Base-by-base conservation (phyloP, 2,797 vertebrate species). In the Neosilurus mollespiculum region DNA sequence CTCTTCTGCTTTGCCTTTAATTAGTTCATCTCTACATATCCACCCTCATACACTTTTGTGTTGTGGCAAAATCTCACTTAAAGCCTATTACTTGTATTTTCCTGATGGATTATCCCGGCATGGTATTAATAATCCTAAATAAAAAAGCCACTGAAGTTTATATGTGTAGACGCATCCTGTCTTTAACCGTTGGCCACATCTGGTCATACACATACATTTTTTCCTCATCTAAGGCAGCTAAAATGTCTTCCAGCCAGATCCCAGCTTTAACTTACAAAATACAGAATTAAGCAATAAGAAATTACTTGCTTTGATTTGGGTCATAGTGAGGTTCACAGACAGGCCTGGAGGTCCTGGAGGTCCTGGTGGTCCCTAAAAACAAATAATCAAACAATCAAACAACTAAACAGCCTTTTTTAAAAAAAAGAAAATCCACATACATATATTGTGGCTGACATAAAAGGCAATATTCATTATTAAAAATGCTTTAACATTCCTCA, bases 351-450 rank as follows among this genome's bases (percentile, higher is more conserved):
- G 94, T 61, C 97, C 97, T 0, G 96, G 93, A n/a, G 89, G 80
- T 0, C 97, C 97, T 0, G 95, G 90, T 0, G 90, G 89, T 77
- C 97, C 97, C 97, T 97, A 86, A 81, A 90, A 89, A 53, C 86
- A 75, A 72, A 3, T 34, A 78, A 14, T n/a, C 84, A 34, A n/a
- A 20, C 51, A 49, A 62, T 0, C 16, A 80, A 56, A 79, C 14
- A 37, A 54, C 26, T 43, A 14, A 53, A 73, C 16, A 69, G 18
- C 30, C 30, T 30, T 30, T 43, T n/a, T n/a, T n/a, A n/a, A n/a
- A n/a, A n/a, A n/a, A 43, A 73, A 56, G n/a, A 76, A 56, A 54
- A 72, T 2, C 0, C 7, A 75, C 53, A 30, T 24, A 51, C 71
- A 4, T 20, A 22, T 14, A 12, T 14, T 34, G 9, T 34, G 16